These are phyloP conservation scores for Pristiophorus japonicus DNA, from an alignment of 2,113 vertebrate genomes.

Conservation along the genomic window DNA sequence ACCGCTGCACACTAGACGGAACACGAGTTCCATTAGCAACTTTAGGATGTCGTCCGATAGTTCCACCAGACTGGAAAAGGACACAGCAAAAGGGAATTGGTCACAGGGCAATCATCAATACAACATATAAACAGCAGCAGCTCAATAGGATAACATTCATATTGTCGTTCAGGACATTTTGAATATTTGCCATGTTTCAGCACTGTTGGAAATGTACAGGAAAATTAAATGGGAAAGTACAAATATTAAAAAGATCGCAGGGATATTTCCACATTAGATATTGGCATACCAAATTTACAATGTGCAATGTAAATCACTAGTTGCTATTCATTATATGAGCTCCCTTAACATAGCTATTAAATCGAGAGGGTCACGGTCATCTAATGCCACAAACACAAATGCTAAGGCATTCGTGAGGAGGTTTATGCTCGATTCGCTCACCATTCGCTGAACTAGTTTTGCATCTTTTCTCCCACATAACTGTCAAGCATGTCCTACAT, in stretches of 20 bases:
- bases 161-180: neutral
- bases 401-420: neutral
- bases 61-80: conserved; percentile 73
- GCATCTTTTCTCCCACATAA: neutral
- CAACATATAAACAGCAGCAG: neutral
- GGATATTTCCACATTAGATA: neutral
- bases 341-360: neutral
- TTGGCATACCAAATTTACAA: neutral
- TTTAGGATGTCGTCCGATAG: conserved; percentile 91
- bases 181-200: neutral
- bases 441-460: neutral
- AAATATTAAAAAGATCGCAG: neutral
- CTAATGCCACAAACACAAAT: no score
- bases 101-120: neutral
- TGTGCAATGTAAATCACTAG: neutral
- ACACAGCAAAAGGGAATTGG: neutral
- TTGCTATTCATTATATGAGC: neutral
- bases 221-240: neutral
- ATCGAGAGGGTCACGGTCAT: neutral
- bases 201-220: neutral
- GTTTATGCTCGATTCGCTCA: neutral
- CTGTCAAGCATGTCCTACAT: neutral
- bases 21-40: conserved; percentile 94
- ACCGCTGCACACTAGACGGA: conserved; percentile 82
- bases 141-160: neutral